These are phyloP conservation scores for Sarcophaga caerulescens DNA, from an alignment of 2,888 invertebrate genomes.

Conservation along the genomic window DNA sequence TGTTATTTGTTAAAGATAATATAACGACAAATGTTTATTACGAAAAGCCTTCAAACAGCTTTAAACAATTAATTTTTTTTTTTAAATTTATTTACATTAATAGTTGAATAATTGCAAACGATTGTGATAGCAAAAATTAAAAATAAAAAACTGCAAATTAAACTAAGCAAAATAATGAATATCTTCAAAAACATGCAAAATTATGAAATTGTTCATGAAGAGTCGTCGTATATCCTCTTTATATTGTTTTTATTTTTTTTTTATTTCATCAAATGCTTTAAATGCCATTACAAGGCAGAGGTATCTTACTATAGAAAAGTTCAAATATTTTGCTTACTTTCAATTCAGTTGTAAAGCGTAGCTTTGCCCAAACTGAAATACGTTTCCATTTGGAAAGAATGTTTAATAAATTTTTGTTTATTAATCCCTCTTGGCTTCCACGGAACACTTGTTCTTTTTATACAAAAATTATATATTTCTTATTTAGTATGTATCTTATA, in stretches of 20 bases:
- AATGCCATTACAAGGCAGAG: background rate
- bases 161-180: conserved; percentile 30
- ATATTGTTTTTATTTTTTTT: background rate
- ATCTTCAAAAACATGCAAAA: background rate
- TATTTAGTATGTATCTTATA: background rate
- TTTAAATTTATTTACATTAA: conserved; percentile 45
- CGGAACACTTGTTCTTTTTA: conserved; percentile 63
- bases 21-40: conserved; percentile 42
- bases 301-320: background rate
- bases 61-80: conserved; percentile 31
- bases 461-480: conserved; percentile 20
- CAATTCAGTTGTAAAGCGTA: conserved; percentile 48
- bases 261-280: conserved; percentile 4
- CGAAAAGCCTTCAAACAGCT: conserved; percentile 55
- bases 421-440: conserved; percentile 66
- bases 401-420: conserved; percentile 57
- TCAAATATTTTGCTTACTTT: background rate
- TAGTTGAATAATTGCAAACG: conserved; percentile 66
- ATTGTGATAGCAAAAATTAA: conserved; percentile 67
- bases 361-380: conserved; percentile 49
- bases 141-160: conserved; percentile 48
- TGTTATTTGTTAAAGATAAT: background rate
- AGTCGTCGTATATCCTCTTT: background rate
- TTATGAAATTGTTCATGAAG: background rate
- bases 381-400: conserved; percentile 48